These are phyloP conservation scores for Metopolophium dirhodum DNA, from an alignment of 1,140 invertebrate genomes.

Conservation along the genomic window DNA sequence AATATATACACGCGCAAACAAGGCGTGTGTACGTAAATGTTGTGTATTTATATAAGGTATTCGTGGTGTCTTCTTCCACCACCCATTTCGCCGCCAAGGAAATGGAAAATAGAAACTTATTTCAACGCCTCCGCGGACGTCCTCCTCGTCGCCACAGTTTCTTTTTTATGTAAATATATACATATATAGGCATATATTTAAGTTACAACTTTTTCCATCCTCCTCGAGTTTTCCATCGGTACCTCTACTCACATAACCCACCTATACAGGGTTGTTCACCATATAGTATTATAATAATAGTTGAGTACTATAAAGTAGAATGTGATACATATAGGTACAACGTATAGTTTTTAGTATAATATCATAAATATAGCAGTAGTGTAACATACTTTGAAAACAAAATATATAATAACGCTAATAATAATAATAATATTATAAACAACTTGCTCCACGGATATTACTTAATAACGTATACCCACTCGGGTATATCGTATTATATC, in stretches of 20 bases:
- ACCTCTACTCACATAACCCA: not conserved
- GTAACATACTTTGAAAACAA: not conserved
- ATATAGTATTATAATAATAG: not conserved
- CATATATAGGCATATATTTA: not conserved
- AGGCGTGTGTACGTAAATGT: not conserved
- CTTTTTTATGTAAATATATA: not conserved
- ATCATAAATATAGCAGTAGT: not conserved
- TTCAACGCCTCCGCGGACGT: not conserved
- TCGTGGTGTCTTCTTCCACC: not conserved
- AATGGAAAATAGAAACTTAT: not conserved
- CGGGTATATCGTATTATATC: not conserved
- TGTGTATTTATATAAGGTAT: slow-evolving; percentile 1
- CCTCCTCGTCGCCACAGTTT: not conserved
- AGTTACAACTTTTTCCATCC: not conserved
- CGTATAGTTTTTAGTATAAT: not conserved
- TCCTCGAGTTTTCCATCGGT: not conserved
- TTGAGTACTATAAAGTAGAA: not conserved
- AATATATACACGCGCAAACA: not conserved
- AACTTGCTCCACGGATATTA: not conserved
- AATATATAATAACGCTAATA: too few species aligned
- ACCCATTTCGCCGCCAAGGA: not conserved
- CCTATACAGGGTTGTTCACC: not conserved
- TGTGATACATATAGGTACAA: not conserved
- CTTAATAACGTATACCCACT: too few species aligned
- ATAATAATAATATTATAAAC: not conserved